Conservation (phyloP, 2,888 invertebrate genomes). For the Hirtodrosophila trivittata region DNA sequence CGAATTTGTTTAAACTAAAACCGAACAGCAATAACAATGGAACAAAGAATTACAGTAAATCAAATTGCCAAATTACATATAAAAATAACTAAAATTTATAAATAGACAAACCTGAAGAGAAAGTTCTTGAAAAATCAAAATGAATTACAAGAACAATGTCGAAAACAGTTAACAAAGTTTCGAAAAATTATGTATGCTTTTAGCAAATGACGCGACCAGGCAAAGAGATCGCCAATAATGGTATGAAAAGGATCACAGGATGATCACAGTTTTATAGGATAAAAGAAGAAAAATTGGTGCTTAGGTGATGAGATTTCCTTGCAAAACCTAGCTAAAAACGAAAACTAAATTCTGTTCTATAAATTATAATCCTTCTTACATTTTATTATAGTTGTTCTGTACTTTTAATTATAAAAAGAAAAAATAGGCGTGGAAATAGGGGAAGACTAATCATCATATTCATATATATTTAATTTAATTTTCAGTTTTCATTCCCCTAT, state of each 20-base stretch:
- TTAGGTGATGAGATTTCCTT: slow-evolving; percentile 56
- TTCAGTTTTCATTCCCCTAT: slow-evolving; percentile 2
- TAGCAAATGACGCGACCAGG: slow-evolving; percentile 10
- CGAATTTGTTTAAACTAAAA: slow-evolving; percentile 68
- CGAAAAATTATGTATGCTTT: slow-evolving; percentile 39
- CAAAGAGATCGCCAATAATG: slow-evolving; percentile 3
- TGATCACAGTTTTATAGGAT: slow-evolving; percentile 25
- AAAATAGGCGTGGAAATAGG: slow-evolving; percentile 4
- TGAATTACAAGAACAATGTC: slow-evolving; percentile 1
- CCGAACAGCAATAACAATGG: slow-evolving; percentile 52
- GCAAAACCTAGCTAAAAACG: slow-evolving; percentile 33
- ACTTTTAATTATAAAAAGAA: not conserved
- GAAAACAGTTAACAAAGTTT: slow-evolving; percentile 7
- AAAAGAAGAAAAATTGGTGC: slow-evolving; percentile 57
- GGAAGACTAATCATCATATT: slow-evolving; percentile 3
- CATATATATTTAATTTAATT: slow-evolving; percentile 1
- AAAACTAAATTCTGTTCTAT: slow-evolving; percentile 2
- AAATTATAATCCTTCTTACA: not conserved
- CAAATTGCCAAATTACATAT: slow-evolving; percentile 64
- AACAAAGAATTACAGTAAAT: slow-evolving; percentile 45
- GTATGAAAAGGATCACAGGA: slow-evolving; percentile 3
- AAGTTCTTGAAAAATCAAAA: slow-evolving; percentile 3
- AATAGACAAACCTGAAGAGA: too few relatives aligned
- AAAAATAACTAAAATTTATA: slow-evolving; percentile 1
- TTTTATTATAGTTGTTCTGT: not conserved